Base-by-base conservation (phyloP, 2,888 invertebrate genomes). In the Trilocha varians region DNA sequence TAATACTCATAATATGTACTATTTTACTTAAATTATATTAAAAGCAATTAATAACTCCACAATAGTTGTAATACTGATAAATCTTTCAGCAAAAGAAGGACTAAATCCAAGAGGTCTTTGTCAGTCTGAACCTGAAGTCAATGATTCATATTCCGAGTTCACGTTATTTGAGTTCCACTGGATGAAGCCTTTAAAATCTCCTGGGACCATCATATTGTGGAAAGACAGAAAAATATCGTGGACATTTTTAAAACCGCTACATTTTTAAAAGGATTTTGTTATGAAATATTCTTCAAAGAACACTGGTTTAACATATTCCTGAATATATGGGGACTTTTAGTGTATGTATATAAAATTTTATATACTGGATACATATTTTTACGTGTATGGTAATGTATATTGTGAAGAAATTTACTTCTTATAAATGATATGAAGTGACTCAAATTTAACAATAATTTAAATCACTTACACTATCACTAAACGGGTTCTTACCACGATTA, bases 171-270 rank as follows among this genome's bases (percentile, higher is more conserved):
- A 3, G 25, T 25, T 25, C 25, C 5, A 11, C 6, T 9, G 25
- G 44, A 41, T 49, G 45, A 42, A 41, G 53, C 43, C 54, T 57
- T 57, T 52, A 59, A 65, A 63, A 45, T 44, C 45, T 48, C 40
- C 38, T 37, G 36, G 46, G 44, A 45, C 40, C 39, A 44, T 47
- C 48, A 25, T 25, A 25, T 25, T 25, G 25, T 25, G 25, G 25
- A 25, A 11, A 25, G 25, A 25, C 11, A 4, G 25, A 25, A 25
- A n/a, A 25, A 25, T 25, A 25, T 25, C 46, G 49, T 48, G 40
- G 42, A 41, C 46, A 50, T 47, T 40, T 32, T 35, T 25, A 25
- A 25, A 11, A 25, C 25, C 11, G 25, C 18, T 5, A 18, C 18
- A 11, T 9, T 9, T 25, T 25, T 25, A 25, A 25, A 11, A 25